Base-by-base conservation (phyloP, 2,888 invertebrate genomes). In the Tuta absoluta region DNA sequence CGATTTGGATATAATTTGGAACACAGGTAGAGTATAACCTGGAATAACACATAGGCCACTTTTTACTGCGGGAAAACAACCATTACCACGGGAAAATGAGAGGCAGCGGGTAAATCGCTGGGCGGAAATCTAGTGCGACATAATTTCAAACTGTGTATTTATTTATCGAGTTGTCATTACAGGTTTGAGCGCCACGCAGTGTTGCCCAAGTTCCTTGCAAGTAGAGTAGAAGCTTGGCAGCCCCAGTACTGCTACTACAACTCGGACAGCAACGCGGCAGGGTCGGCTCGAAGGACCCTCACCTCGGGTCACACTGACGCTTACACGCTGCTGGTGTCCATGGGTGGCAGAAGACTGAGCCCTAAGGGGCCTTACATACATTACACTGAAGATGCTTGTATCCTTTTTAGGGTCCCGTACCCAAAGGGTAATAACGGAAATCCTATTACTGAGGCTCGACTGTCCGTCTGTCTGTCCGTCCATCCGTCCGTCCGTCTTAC, bases 331-430 rank as follows among this genome's bases (percentile, higher is more conserved):
- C 95, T 98, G 80, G 97, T 97, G 0, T 98, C 98, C 11, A 94
- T 98, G 91, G 96, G 95, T 74, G 98, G 98, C n/a, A 96, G 97
- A 76, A 94, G 94, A 76, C 86, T 95, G 17, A 94, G 94, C 62
- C 93, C 94, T 58, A 93, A 94, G 3, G 93, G 95, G 63, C 94
- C 94, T 0, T 92, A 95, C 65, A 93, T 97, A 65, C 95, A 97
- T 38, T 99, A 98, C 82, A 98, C 96, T 48, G 98, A 98, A 92
- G 98, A 98, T 75, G 95, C 96, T 72, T 99, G 98, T 98, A 97
- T 97, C 96, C 96, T 96, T 89, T 33, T 33, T 33, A 28, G n/a
- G n/a, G n/a, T n/a, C n/a, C 28, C 24, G 48, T 28, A 24, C 53
- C 63, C 41, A 65, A 28, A 28, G 28, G 28, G n/a, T n/a, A n/a